These are phyloP conservation scores for Paragorgia papillata DNA, from an alignment of 92 coral and sea anemone genomes.

Conservation along the genomic window DNA sequence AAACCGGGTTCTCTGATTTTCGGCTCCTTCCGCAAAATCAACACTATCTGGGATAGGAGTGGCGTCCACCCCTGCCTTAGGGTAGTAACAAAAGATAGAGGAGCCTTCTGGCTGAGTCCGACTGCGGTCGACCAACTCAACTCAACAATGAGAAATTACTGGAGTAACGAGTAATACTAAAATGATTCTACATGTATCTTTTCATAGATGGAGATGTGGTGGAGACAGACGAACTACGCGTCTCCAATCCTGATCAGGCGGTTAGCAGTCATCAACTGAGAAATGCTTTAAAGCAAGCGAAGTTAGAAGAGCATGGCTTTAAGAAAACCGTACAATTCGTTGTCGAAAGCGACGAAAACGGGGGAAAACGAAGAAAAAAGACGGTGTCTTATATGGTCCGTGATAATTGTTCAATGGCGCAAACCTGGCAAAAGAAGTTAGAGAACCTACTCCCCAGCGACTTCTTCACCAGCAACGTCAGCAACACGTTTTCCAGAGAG, in stretches of 20 bases:
- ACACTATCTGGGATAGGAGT: no score
- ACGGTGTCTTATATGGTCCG: neutral
- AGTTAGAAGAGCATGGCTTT: slow-evolving; percentile 2
- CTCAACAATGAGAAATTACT: no score
- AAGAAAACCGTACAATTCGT: neutral
- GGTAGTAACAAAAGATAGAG: no score
- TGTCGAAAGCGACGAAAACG: slow-evolving; percentile 28
- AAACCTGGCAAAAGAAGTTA: neutral
- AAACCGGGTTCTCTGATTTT: no score
- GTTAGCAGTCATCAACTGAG: neutral
- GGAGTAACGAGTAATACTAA: no score
- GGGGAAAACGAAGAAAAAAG: neutral
- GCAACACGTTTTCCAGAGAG: neutral
- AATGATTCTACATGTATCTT: no score
- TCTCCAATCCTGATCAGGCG: neutral
- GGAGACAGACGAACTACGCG: slow-evolving; percentile 8
- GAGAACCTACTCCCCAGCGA: neutral
- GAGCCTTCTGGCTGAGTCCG: no score
- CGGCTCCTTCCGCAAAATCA: no score
- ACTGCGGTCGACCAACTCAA: no score
- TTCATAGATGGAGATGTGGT: neutral
- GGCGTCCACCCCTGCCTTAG: no score
- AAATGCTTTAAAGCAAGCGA: neutral
- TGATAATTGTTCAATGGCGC: slow-evolving; percentile 15
- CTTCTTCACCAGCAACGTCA: neutral